Percentiles rank a stretch among this genome's conserved stretches.
Evolutionary conservation across 2,888 invertebrate genomes (phyloP).

Genomic region (Lasius platythorax): DNA sequence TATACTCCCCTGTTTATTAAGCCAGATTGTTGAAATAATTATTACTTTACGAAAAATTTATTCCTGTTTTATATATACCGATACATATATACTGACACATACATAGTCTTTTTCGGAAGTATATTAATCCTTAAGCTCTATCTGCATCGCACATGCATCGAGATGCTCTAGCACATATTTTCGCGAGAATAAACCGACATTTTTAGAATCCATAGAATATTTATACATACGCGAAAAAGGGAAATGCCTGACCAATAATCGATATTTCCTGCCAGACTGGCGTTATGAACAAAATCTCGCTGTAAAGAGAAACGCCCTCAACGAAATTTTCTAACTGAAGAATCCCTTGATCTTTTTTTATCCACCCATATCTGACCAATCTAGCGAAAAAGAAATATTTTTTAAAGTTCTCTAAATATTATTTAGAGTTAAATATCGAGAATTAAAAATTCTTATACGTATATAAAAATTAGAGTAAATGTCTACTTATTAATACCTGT

Average conservation of each 20-base stretch:
- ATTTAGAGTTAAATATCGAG: not conserved
- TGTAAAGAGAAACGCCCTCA: conserved; percentile 20
- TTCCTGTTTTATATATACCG: not conserved
- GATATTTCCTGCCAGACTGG: conserved; percentile 38
- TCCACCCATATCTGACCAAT: not conserved
- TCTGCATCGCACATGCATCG: not conserved
- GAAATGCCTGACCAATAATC: conserved; percentile 50
- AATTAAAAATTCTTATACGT: not conserved
- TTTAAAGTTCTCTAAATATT: not conserved
- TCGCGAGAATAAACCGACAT: conserved; percentile 49
- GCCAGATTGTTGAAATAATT: not conserved
- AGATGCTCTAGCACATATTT: conserved; percentile 31
- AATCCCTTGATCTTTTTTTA: conserved; percentile 10
- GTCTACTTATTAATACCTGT: not conserved
- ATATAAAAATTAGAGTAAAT: not conserved
- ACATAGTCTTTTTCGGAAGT: not conserved
- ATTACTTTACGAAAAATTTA: not conserved
- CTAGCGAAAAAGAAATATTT: conserved; percentile 3
- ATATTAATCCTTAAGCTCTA: conserved; percentile 33
- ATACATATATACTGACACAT: not conserved
- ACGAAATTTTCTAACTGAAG: conserved; percentile 42
- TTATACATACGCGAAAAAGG: conserved; percentile 52
- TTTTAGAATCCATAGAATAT: conserved; percentile 51
- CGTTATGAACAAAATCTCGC: conserved; percentile 29
- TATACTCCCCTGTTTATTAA: not conserved